Evolutionary conservation across 2,113 vertebrate genomes (phyloP).

Genomic region (Cyprinus carpio): DNA sequence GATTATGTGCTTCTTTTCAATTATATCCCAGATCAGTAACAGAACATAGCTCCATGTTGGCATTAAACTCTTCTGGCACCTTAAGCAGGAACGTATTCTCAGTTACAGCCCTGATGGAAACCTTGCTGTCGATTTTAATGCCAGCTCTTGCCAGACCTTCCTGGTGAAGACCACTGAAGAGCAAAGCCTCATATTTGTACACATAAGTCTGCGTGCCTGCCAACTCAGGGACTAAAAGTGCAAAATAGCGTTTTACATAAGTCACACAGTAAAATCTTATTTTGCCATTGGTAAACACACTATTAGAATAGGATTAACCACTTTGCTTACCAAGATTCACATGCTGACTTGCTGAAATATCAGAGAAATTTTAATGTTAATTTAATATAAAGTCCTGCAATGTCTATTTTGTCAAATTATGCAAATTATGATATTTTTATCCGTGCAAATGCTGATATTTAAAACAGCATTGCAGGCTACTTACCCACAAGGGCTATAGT

Average conservation of each 20-base stretch:
- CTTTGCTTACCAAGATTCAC: slow-evolving; percentile 54
- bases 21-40: neutral
- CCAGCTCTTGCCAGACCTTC: slow-evolving; percentile 71
- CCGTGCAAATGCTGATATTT: neutral
- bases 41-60: neutral
- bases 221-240: slow-evolving; percentile 74
- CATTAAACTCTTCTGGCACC: neutral
- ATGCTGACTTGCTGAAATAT: slow-evolving; percentile 57
- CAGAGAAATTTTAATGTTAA: neutral
- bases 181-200: slow-evolving; percentile 78
- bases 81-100: slow-evolving; percentile 66
- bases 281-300: neutral
- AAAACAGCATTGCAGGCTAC: slow-evolving; percentile 48
- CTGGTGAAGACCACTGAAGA: slow-evolving; percentile 76
- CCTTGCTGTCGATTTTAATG: slow-evolving; percentile 71
- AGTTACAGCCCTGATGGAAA: slow-evolving; percentile 68
- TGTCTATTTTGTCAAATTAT: neutral
- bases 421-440: neutral
- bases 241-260: neutral
- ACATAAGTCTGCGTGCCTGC: slow-evolving; percentile 63
- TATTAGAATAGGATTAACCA: neutral
- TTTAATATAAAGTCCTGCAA: neutral
- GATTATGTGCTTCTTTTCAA: slow-evolving; percentile 48
- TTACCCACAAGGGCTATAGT: slow-evolving; percentile 81
- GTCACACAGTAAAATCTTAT: neutral